Evolutionary conservation across 2,888 invertebrate species (phyloP).

Genomic region (Synanthedon myopaeformis): DNA sequence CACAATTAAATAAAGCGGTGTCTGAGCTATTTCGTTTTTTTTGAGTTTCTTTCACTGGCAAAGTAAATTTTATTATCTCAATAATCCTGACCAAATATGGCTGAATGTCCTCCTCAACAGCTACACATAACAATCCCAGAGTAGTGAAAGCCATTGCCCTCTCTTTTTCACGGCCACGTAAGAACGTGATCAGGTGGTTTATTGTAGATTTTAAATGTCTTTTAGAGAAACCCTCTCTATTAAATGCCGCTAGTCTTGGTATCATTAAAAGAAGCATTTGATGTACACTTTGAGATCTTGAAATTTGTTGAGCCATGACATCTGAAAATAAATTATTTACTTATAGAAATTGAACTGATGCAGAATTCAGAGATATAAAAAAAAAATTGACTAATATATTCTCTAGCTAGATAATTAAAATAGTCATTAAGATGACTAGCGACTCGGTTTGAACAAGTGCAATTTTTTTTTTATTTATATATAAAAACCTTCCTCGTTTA

Average conservation of each 20-base stretch:
- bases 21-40: slow-evolving; percentile 83
- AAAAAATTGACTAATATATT: too few species aligned
- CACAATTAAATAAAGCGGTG: slow-evolving; percentile 91
- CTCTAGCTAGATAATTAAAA: too few species aligned
- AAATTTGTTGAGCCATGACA: slow-evolving; percentile 85
- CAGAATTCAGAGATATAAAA: too few species aligned
- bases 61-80: slow-evolving; percentile 79
- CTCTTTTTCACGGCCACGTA: slow-evolving; percentile 87
- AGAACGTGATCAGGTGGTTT: slow-evolving; percentile 79
- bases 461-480: too few species aligned
- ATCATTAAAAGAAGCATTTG: slow-evolving; percentile 87
- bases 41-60: slow-evolving; percentile 82
- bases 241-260: slow-evolving; percentile 94
- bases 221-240: slow-evolving; percentile 81
- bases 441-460: too few species aligned
- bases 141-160: slow-evolving; percentile 89
- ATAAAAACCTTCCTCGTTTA: too few species aligned
- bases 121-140: slow-evolving; percentile 91
- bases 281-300: slow-evolving; percentile 85
- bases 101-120: slow-evolving; percentile 85
- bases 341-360: background rate
- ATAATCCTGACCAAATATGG: slow-evolving; percentile 85
- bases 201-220: slow-evolving; percentile 82
- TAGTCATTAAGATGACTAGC: too few species aligned
- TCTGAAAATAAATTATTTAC: slow-evolving; percentile 45